A percentile compares a stretch with the other conserved stretches of the same genome.
Conservation (phyloP, 2,113 vertebrate species). For the Cyrtonyx montezumae region DNA sequence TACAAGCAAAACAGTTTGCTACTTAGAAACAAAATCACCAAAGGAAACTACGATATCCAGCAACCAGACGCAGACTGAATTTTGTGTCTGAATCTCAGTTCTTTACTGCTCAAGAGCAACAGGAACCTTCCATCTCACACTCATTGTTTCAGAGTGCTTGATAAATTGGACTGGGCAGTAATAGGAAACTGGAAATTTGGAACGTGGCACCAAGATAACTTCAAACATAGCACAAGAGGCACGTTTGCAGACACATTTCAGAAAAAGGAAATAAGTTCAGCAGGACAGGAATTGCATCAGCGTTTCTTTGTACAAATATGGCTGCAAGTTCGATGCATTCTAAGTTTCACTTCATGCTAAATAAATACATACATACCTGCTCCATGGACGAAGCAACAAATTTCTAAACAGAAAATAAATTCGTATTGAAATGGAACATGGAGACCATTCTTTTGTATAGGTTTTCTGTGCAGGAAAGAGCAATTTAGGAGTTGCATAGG, state of each 20-base stretch:
- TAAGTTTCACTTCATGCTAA: conserved; percentile 19
- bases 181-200: not conserved
- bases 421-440: not conserved
- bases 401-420: conserved; percentile 30
- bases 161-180: conserved; percentile 28
- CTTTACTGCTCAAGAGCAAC: conserved; percentile 8
- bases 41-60: not conserved
- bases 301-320: conserved; percentile 33
- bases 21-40: not conserved
- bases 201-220: not conserved
- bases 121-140: not conserved
- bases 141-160: conserved; percentile 8
- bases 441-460: not conserved
- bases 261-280: conserved; percentile 21
- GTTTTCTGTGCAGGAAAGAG: not conserved
- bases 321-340: conserved; percentile 7
- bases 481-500: not conserved
- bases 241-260: conserved; percentile 8
- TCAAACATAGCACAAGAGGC: not conserved
- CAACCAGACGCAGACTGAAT: not conserved
- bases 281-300: not conserved
- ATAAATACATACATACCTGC: not conserved
- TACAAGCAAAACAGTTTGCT: not conserved
- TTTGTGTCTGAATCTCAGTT: not conserved
- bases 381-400: not conserved